Percentiles rank a stretch among this genome's conserved stretches.
These are phyloP conservation scores for Merops nubicus DNA, from an alignment of 2,113 vertebrate species.

Conservation along the genomic window DNA sequence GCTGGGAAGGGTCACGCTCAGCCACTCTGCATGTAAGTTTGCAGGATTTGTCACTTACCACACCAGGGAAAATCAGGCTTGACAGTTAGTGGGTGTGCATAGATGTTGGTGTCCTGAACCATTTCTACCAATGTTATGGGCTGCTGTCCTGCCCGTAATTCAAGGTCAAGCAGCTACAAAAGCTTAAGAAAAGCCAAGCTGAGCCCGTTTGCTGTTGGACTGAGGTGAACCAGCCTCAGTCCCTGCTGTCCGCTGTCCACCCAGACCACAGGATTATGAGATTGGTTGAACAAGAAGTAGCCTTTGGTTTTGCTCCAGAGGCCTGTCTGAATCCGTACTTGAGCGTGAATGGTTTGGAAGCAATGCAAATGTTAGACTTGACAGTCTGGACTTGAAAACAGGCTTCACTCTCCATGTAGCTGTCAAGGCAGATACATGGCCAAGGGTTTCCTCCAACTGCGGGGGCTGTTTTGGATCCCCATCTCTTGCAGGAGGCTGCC, in stretches of 20 bases:
- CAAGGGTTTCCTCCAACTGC: neutral
- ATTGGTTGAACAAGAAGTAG: neutral
- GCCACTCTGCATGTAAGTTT: rapidly evolving
- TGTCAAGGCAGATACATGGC: neutral
- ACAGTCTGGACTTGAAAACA: neutral
- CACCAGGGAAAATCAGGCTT: neutral
- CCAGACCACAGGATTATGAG: neutral
- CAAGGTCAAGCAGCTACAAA: neutral
- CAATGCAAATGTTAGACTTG: neutral
- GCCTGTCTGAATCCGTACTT: neutral
- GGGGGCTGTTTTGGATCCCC: neutral
- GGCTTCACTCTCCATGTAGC: neutral
- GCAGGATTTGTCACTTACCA: neutral
- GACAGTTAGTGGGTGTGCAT: neutral
- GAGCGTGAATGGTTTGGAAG: neutral
- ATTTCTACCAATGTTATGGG: neutral
- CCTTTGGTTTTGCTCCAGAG: neutral
- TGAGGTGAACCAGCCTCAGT: neutral
- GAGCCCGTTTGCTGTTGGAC: neutral
- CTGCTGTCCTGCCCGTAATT: neutral
- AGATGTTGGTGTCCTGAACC: neutral
- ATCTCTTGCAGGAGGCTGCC: neutral
- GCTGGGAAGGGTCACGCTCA: neutral
- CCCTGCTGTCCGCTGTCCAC: neutral
- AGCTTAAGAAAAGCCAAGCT: neutral